Evolutionary conservation across 2,888 invertebrate genomes (phyloP).

Genomic region (Eupithecia pulchellata): DNA sequence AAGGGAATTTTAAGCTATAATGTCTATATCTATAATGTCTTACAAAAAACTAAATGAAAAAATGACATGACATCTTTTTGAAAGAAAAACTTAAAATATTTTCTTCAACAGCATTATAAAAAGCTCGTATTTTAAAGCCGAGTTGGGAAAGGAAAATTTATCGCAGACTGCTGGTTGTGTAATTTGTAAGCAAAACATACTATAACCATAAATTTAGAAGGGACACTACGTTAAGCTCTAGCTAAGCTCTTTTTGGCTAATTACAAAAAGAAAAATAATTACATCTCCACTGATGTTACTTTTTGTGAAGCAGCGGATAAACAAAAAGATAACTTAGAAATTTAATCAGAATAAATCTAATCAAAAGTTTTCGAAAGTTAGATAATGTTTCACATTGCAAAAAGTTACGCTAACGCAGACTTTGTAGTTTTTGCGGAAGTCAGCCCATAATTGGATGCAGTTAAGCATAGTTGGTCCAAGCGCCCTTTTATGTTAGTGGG

Average conservation of each 20-base stretch:
- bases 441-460: too few relatives aligned
- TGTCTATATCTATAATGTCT: neutral
- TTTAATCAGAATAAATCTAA: neutral
- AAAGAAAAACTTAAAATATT: neutral
- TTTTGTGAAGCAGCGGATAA: neutral
- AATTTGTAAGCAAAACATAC: neutral
- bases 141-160: neutral
- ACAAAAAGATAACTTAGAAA: neutral
- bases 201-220: slow-evolving; percentile 1
- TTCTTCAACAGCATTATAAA: neutral
- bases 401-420: too few relatives aligned
- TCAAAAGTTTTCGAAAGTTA: neutral
- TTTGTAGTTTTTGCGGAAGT: too few relatives aligned
- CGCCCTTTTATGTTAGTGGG: too few relatives aligned
- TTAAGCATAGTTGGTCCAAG: too few relatives aligned
- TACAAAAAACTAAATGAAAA: neutral
- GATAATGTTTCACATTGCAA: neutral
- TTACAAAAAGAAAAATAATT: neutral
- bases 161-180: neutral
- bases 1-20: neutral
- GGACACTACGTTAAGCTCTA: neutral
- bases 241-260: neutral
- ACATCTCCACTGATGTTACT: neutral
- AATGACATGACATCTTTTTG: neutral
- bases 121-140: neutral